phyloP scores from a whole-genome alignment of 2,113 vertebrate species.

The Gracilinanus agilis region DNA sequence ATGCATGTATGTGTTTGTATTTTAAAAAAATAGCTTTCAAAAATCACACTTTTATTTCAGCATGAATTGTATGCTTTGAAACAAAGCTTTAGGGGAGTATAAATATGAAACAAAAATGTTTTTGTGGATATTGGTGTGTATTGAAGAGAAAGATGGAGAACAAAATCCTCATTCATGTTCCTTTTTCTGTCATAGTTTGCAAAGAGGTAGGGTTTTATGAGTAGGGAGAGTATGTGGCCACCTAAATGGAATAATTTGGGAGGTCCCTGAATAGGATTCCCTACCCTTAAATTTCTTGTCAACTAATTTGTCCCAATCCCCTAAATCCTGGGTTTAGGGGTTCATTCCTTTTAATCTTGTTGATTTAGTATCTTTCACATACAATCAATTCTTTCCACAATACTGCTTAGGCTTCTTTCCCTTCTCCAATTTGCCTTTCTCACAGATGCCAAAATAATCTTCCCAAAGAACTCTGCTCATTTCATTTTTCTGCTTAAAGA shows the following conservation, averaged over 20 bases:
- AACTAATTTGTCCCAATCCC: neutral
- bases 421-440: neutral
- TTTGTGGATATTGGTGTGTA: constrained; percentile 43
- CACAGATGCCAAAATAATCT: neutral
- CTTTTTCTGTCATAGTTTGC: neutral
- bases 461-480: neutral
- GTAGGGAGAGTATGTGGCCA: neutral
- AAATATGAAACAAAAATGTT: constrained; percentile 22
- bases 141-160: constrained; percentile 32
- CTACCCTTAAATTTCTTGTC: neutral
- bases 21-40: constrained; percentile 27
- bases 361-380: neutral
- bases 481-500: neutral
- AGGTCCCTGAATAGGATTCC: neutral
- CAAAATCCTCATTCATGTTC: neutral
- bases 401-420: neutral
- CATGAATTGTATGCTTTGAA: constrained; percentile 44
- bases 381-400: neutral
- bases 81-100: constrained; percentile 15
- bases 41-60: constrained; percentile 28
- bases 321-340: neutral
- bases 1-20: constrained; percentile 32
- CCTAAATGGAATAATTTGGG: neutral
- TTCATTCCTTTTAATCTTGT: neutral
- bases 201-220: neutral